A percentile compares a stretch with the other conserved stretches of the same genome.
Evolutionary conservation across 1,140 invertebrate species (phyloP).

Genomic region (Aleiodes sp.): DNA sequence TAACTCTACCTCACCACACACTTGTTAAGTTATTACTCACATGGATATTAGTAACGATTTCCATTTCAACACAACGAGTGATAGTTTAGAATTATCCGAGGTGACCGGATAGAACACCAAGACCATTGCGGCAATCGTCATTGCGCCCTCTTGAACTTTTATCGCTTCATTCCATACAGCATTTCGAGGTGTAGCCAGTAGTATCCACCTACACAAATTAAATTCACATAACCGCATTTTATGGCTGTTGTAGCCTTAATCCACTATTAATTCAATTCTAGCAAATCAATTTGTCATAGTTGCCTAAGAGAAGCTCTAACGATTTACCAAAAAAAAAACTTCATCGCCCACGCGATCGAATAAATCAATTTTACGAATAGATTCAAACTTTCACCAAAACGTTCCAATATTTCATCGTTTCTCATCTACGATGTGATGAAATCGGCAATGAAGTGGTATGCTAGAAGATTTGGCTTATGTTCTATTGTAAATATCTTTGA

Average conservation of each 20-base stretch:
- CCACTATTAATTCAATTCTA: background rate
- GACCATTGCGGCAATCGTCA: constrained; percentile 27
- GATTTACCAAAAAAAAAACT: background rate
- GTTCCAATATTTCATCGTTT: too few species aligned
- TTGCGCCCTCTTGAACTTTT: constrained; percentile 36
- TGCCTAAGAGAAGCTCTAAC: background rate
- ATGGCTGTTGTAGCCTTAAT: background rate
- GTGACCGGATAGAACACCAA: background rate
- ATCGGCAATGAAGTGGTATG: too few species aligned
- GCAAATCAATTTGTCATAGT: constrained; percentile 21
- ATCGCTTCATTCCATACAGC: background rate
- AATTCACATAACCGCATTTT: constrained; percentile 1
- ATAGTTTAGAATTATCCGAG: background rate
- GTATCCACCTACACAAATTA: constrained; percentile 12
- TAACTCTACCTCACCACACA: too few species aligned
- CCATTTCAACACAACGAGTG: constrained; percentile 5
- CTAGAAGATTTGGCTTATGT: too few species aligned
- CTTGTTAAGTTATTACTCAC: background rate
- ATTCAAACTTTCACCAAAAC: constrained; percentile 1
- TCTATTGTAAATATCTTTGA: too few species aligned
- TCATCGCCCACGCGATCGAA: constrained; percentile 19
- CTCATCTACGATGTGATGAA: too few species aligned
- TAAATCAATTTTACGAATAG: background rate
- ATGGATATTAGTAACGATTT: background rate
- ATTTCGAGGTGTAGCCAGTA: background rate